Conservation (phyloP, 2,797 vertebrate genomes). For the Anabacerthia variegaticeps region DNA sequence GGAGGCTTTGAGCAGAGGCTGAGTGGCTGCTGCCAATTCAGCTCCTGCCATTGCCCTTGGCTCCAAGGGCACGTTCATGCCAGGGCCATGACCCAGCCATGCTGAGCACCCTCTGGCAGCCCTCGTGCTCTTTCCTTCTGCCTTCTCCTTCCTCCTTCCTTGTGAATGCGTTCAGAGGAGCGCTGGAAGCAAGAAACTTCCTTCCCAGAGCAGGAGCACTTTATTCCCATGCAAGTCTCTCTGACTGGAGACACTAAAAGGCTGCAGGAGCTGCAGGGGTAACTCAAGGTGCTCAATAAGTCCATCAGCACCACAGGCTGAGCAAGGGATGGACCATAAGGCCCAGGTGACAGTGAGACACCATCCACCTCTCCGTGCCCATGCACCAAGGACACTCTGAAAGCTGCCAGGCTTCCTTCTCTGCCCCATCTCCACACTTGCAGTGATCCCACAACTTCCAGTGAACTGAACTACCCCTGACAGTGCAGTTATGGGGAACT, state of each 20-base stretch:
- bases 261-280: neutral
- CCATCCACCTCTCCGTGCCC: accelerated
- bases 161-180: neutral
- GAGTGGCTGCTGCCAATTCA: neutral
- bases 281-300: neutral
- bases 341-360: neutral
- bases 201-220: neutral
- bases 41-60: neutral
- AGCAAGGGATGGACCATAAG: neutral
- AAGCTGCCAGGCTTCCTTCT: accelerated
- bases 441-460: accelerated
- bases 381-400: neutral
- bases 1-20: neutral
- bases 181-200: neutral
- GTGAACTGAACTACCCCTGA: accelerated
- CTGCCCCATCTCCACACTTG: neutral
- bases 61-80: neutral
- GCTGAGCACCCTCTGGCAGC: neutral
- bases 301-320: neutral
- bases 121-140: neutral
- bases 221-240: neutral
- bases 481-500: neutral
- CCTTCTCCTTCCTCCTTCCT: neutral
- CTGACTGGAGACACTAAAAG: neutral
- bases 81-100: neutral